Evolutionary conservation across 1,140 invertebrate genomes (phyloP).

Genomic region (Popillia japonica): DNA sequence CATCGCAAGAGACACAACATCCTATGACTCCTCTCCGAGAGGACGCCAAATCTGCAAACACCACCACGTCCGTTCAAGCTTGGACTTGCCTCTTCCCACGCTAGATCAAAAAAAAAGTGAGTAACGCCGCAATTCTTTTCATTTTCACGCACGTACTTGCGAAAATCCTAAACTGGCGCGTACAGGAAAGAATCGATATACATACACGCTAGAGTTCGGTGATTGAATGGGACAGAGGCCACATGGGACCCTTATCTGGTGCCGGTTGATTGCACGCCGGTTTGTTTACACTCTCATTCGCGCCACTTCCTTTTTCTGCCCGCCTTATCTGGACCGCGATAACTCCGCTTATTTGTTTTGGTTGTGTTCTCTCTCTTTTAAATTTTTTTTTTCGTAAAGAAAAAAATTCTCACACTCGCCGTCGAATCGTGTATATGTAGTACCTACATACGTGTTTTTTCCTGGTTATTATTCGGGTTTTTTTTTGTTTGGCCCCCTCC

Average conservation of each 20-base stretch:
- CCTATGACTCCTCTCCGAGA: background rate
- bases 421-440: background rate
- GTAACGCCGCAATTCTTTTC: background rate
- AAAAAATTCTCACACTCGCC: background rate
- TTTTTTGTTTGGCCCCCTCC: too few relatives aligned
- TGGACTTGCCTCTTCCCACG: background rate
- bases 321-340: slow-evolving; percentile 30
- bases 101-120: background rate
- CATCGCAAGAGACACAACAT: background rate
- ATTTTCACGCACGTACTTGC: background rate
- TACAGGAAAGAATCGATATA: too few relatives aligned
- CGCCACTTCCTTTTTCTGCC: slow-evolving; percentile 32
- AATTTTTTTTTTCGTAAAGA: too few relatives aligned
- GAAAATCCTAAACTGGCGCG: background rate
- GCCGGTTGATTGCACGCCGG: slow-evolving; percentile 29
- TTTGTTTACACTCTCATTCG: slow-evolving; percentile 33
- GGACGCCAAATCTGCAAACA: background rate
- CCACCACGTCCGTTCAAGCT: background rate
- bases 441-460: background rate
- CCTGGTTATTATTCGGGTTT: background rate
- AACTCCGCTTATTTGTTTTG: slow-evolving; percentile 25
- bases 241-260: slow-evolving; percentile 32
- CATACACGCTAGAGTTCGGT: background rate
- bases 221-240: slow-evolving; percentile 25
- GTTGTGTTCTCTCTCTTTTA: slow-evolving; percentile 23